Percentiles rank a stretch among this genome's conserved stretches.
These are phyloP conservation scores for Nematopogon swammerdamellus DNA, from an alignment of 2,888 invertebrate species.

Conservation along the genomic window DNA sequence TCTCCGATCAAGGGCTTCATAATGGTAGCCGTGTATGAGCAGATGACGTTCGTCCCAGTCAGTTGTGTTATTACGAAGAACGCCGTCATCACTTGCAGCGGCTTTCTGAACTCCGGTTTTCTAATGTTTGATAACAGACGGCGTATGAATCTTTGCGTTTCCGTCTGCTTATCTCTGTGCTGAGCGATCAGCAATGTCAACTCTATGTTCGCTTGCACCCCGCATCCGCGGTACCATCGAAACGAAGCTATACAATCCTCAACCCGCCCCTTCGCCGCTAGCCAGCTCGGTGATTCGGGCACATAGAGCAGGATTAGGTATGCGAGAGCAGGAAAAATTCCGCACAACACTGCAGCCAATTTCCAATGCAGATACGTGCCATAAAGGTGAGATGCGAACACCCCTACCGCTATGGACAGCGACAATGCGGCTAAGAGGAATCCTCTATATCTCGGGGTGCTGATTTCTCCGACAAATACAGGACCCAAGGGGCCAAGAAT, in stretches of 20 bases:
- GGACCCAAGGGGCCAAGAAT: slow-evolving; percentile 54
- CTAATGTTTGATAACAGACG: slow-evolving; percentile 35
- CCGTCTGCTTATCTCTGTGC: slow-evolving; percentile 25
- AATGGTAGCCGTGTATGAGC: slow-evolving; percentile 67
- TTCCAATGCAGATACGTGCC: slow-evolving; percentile 64
- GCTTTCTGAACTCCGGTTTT: slow-evolving; percentile 59
- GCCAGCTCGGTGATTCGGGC: slow-evolving; percentile 70
- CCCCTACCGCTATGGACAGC: slow-evolving; percentile 60
- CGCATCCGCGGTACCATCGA: slow-evolving; percentile 58
- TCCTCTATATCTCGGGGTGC: slow-evolving; percentile 60
- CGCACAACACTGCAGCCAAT: slow-evolving; percentile 52
- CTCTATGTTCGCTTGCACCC: slow-evolving; percentile 41
- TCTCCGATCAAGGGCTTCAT: slow-evolving; percentile 57
- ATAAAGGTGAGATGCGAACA: slow-evolving; percentile 61
- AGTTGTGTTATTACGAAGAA: slow-evolving; percentile 67
- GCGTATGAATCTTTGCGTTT: slow-evolving; percentile 26
- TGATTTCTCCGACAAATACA: slow-evolving; percentile 59
- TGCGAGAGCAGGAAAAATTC: slow-evolving; percentile 48
- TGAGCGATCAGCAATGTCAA: slow-evolving; percentile 45
- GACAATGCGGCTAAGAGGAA: slow-evolving; percentile 60
- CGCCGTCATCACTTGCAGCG: slow-evolving; percentile 57
- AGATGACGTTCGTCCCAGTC: slow-evolving; percentile 67
- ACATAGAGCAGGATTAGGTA: slow-evolving; percentile 52
- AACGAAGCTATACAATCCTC: slow-evolving; percentile 59
- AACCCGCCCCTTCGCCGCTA: slow-evolving; percentile 56